Percentiles rank a stretch among this genome's conserved stretches.
Conservation (phyloP, 2,888 invertebrate genomes). For the Trachelus stipa region DNA sequence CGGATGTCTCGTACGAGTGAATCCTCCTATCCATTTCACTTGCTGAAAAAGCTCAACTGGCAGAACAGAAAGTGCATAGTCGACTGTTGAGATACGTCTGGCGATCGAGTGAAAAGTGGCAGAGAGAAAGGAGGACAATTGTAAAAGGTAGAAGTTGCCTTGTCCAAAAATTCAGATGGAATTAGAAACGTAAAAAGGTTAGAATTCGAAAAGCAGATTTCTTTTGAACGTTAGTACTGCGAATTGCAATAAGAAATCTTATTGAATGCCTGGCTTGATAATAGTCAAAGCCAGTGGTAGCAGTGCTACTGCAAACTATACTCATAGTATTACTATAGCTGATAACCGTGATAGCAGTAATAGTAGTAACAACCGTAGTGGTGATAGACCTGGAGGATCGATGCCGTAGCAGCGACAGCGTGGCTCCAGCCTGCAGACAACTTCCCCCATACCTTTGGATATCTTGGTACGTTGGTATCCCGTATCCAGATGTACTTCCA, state of each 20-base stretch:
- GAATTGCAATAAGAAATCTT: not conserved
- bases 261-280: not conserved
- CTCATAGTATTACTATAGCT: not conserved
- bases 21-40: not conserved
- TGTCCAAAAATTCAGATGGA: not conserved
- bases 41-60: not conserved
- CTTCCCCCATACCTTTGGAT: slow-evolving; percentile 12
- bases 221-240: not conserved
- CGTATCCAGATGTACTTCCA: not conserved
- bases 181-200: not conserved
- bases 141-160: not conserved
- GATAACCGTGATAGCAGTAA: not conserved
- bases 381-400: slow-evolving; percentile 25
- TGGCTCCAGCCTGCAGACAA: slow-evolving; percentile 55
- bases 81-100: not conserved
- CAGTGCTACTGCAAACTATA: not conserved
- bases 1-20: not conserved
- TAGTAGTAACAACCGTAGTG: not conserved
- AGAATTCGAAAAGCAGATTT: not conserved
- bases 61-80: not conserved
- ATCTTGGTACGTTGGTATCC: slow-evolving; percentile 6
- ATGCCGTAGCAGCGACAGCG: slow-evolving; percentile 59
- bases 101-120: not conserved
- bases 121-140: not conserved
- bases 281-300: not conserved